These are phyloP conservation scores for Talpa occidentalis DNA, from an alignment of 2,113 vertebrate genomes.

Conservation along the genomic window DNA sequence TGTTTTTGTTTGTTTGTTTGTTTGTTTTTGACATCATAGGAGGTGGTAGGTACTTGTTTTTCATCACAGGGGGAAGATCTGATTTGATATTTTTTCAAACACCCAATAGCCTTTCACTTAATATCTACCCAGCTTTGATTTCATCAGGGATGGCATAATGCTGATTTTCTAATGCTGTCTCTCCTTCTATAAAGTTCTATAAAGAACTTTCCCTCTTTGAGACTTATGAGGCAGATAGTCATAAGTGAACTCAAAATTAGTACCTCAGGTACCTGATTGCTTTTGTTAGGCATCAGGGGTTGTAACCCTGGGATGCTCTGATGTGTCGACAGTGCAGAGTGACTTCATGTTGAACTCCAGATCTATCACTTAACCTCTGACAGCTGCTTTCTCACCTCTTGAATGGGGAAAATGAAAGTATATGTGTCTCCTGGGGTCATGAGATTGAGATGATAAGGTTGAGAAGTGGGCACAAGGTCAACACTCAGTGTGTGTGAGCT, in stretches of 20 bases:
- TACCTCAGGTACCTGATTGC: not conserved
- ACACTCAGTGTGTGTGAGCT: not conserved
- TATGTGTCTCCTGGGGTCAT: not conserved
- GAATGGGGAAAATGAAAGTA: not conserved
- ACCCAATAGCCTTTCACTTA: not conserved
- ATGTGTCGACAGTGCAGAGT: not conserved
- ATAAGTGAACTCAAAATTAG: not conserved
- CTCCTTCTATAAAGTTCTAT: not conserved
- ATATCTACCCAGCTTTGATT: not conserved
- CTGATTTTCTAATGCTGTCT: constrained; percentile 14
- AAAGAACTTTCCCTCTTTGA: not conserved
- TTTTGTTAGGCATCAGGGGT: not conserved
- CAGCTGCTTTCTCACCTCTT: not conserved
- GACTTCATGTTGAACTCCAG: not conserved
- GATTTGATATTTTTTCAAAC: not conserved
- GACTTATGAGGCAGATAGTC: not conserved
- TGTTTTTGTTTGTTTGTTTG: not conserved
- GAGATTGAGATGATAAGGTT: not conserved
- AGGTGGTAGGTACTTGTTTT: not conserved
- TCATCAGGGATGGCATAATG: not conserved
- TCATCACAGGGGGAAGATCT: not conserved
- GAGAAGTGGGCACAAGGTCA: not conserved
- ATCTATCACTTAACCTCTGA: not conserved
- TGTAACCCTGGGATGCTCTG: not conserved
- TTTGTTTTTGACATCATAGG: not conserved